Evolutionary conservation across 2,113 vertebrate species (phyloP), one percentile per base, ranked within the genome.

Genomic region (Hemicordylus capensis): DNA sequence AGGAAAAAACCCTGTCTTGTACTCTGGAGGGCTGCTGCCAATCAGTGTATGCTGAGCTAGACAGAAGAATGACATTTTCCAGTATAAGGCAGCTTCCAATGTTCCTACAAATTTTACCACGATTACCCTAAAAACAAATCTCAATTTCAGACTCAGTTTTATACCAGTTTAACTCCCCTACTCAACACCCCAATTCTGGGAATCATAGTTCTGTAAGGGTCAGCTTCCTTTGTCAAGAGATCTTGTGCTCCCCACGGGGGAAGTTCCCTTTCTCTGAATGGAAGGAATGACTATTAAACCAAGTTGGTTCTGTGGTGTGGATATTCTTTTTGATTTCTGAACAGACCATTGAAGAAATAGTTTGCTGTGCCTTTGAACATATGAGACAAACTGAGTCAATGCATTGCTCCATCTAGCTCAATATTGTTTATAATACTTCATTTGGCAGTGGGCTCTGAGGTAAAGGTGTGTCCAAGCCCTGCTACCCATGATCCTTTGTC

Each of bases 341-440:
- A 66, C 64, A 67, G 66, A 67, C 12, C 31, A 10, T 14, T 64
- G n/a, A n/a, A n/a, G n/a, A 64, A 31, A 14, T 31, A 1, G 34
- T 34, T 37, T 67, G 66, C 4, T 34, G 19, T 67, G 58, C 10
- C 7, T 59, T 24, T 24, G 58, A 59, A 59, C 24, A 24, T 24
- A 59, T 59, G 58, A 22, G 26, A 26, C 14, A n/a, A 11, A 34
- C 31, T 31, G 31, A 64, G n/a, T n/a, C 31, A n/a, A 31, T 4
- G 6, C 28, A 12, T n/a, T 12, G 63, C 1, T 8, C 2, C 1
- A 8, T 11, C 12, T 12, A n/a, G 28, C 14, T 3, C 10, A 8
- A 64, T 64, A n/a, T n/a, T n/a, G n/a, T n/a, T n/a, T n/a, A n/a
- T n/a, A n/a, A n/a, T n/a, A n/a, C n/a, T n/a, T n/a, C n/a, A n/a